Conservation (phyloP, 2,888 invertebrate genomes). For the Ophion obscuratus region DNA sequence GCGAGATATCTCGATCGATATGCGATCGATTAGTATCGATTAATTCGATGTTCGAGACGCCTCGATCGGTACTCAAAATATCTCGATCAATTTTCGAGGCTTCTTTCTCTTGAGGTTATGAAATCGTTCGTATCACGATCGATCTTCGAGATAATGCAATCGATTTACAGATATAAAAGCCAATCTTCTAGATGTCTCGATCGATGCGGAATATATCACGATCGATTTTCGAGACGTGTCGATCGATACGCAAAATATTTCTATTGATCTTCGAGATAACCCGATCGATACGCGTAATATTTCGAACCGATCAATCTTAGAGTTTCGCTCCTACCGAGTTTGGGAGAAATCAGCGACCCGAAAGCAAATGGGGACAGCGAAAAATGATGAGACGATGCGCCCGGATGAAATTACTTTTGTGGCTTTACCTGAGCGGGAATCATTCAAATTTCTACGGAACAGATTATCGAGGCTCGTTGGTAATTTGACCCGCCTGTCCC, state of each 20-base stretch:
- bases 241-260: neutral
- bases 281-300: neutral
- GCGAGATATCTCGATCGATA: neutral
- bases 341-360: too few species aligned
- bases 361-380: neutral
- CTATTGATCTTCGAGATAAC: neutral
- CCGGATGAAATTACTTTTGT: neutral
- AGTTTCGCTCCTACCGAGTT: neutral
- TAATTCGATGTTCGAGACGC: neutral
- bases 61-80: neutral
- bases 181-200: neutral
- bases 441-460: slow-evolving; percentile 74
- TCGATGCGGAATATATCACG: neutral
- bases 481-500: slow-evolving; percentile 92
- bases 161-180: neutral
- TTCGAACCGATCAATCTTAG: neutral
- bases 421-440: slow-evolving; percentile 55
- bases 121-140: neutral
- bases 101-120: neutral
- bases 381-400: neutral
- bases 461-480: slow-evolving; percentile 84
- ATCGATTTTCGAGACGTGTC: neutral
- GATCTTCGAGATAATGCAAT: neutral
- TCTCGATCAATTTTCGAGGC: neutral
- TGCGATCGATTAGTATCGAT: too few species aligned